Conservation (phyloP, 2,113 vertebrate genomes). For the Scomber japonicus region DNA sequence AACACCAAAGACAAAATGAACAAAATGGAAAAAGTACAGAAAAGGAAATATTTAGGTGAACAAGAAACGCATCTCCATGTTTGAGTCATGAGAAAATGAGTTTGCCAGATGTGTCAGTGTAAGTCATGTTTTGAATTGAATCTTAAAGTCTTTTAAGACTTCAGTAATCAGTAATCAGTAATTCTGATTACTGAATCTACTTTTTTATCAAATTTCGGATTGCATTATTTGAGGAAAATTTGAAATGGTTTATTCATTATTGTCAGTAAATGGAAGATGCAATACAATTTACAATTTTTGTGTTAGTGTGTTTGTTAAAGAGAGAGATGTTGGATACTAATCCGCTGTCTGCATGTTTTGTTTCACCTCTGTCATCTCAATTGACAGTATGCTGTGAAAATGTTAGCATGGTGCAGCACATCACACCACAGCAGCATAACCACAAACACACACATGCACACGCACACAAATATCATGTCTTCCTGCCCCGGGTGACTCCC, state of each 20-base stretch:
- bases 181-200: not conserved
- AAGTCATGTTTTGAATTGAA: not conserved
- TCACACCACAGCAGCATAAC: too few species aligned
- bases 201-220: not conserved
- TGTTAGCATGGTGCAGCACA: not conserved
- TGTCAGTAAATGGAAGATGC: too few species aligned
- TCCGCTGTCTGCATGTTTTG: slow-evolving; percentile 2
- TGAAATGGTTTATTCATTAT: not conserved
- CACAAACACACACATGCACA: not conserved
- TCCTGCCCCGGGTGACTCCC: not conserved
- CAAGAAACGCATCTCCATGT: not conserved
- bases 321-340: not conserved
- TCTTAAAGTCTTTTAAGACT: not conserved
- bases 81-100: not conserved
- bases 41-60: slow-evolving; percentile 1
- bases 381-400: not conserved
- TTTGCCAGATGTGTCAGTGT: not conserved
- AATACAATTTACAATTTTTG: too few species aligned
- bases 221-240: not conserved
- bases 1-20: slow-evolving; percentile 10
- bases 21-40: not conserved
- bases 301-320: not conserved
- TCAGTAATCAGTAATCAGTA: too few species aligned
- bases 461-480: too few species aligned
- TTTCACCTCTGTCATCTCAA: not conserved